Conservation (phyloP, 2,888 invertebrate species). For the Aproaerema taeniolella region DNA sequence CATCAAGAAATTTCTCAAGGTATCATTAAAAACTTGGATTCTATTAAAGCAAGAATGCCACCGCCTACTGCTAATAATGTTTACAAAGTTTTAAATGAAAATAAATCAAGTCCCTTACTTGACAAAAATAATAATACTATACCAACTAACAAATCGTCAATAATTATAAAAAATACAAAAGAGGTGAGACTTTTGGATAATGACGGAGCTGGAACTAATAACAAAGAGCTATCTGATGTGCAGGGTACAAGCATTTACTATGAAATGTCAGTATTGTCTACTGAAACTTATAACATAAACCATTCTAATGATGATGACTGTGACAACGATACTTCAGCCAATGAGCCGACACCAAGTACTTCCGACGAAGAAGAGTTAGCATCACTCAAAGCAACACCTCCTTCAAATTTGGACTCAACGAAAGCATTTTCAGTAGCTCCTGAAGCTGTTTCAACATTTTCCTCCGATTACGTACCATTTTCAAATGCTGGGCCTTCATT, state of each 20-base stretch:
- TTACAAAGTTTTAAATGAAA: constrained; percentile 46
- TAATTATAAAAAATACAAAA: constrained; percentile 75
- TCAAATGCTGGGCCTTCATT: constrained; percentile 35
- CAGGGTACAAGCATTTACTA: constrained; percentile 73
- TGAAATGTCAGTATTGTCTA: constrained; percentile 68
- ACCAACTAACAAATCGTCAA: constrained; percentile 65
- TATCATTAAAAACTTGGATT: constrained; percentile 68
- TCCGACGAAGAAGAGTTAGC: constrained; percentile 44
- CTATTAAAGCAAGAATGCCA: constrained; percentile 44
- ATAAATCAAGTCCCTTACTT: constrained; percentile 52
- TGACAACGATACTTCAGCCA: constrained; percentile 49
- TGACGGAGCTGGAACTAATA: constrained; percentile 53
- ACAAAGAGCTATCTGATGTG: constrained; percentile 61
- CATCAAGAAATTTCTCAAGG: constrained; percentile 70
- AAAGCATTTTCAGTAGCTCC: constrained; percentile 25
- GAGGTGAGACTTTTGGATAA: constrained; percentile 64
- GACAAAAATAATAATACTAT: constrained; percentile 61
- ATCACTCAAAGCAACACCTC: constrained; percentile 37
- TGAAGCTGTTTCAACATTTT: constrained; percentile 34
- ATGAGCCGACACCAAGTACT: constrained; percentile 45
- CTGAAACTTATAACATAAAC: constrained; percentile 61
- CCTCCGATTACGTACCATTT: constrained; percentile 34
- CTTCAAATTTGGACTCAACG: constrained; percentile 29
- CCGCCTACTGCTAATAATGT: constrained; percentile 44
- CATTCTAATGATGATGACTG: constrained; percentile 58